phyloP scores from a whole-genome alignment of 1,140 invertebrate genomes.

The Aphelenchoides fujianensis region DNA sequence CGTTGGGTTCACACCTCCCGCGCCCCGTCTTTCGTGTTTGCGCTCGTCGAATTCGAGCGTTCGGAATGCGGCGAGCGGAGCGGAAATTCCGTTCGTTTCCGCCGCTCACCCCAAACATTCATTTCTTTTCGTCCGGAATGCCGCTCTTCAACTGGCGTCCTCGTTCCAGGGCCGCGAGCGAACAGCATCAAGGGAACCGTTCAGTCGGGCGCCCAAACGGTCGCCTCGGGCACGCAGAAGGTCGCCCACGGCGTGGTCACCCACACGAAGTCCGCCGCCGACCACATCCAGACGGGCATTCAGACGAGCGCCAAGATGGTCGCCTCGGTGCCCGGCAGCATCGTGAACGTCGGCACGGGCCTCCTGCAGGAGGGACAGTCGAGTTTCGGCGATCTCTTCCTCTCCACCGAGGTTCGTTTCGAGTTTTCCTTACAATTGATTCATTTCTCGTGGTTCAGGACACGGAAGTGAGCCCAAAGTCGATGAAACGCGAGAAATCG shows the following conservation, averaged over 20 bases:
- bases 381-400: conserved; percentile 39
- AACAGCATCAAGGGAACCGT: conserved; percentile 56
- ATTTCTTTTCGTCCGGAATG: background rate
- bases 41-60: no score
- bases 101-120: background rate
- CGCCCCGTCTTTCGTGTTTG: background rate
- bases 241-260: conserved; percentile 60
- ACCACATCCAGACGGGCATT: conserved; percentile 55
- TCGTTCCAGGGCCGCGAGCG: conserved; percentile 53
- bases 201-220: conserved; percentile 51
- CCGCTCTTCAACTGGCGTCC: no score
- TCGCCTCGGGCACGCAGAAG: conserved; percentile 59
- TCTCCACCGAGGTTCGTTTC: conserved; percentile 10
- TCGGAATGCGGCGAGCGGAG: no score
- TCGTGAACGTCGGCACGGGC: conserved; percentile 46
- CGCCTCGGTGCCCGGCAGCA: conserved; percentile 42
- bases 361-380: conserved; percentile 49
- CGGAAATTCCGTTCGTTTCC: no score
- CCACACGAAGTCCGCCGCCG: conserved; percentile 60
- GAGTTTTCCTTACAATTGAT: background rate
- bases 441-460: background rate
- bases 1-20: background rate
- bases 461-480: conserved; percentile 23
- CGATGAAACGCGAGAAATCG: conserved; percentile 57
- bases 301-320: conserved; percentile 56